Base-by-base conservation (phyloP, 2,888 invertebrate genomes). In the Lutraria lutraria region DNA sequence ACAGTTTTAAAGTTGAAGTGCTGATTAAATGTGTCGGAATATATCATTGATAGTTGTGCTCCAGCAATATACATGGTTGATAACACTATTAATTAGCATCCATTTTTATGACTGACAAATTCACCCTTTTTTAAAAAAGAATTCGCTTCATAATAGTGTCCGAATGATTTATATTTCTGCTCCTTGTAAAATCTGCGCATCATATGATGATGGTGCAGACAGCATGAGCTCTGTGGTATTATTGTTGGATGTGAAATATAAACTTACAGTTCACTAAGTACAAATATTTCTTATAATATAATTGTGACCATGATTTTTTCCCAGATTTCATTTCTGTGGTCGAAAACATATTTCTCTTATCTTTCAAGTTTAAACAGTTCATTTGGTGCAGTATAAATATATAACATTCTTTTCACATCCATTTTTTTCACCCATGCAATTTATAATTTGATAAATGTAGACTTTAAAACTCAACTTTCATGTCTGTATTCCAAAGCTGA, bases 401-500 rank as follows among this genome's bases (percentile, higher is more conserved):
- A 68, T 25, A 68, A 25, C 63, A 68, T 68, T 25, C 25, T 68
- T 68, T 68, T 68, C 25, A n/a, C 25, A 68, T 68, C 63, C n/a
- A 68, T n/a, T 68, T n/a, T 68, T 68, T 25, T 25, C 63, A 68
- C n/a, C 63, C 63, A 21, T 68, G 25, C 25, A 68, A 68, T 68
- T 68, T 68, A 68, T 68, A 68, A 68, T 25, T 68, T 68, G 63
- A 68, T 68, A 68, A 68, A 68, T 68, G 25, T 25, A 68, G n/a
- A 68, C 63, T 68, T n/a, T n/a, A 68, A 12, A 25, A 25, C 63
- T 68, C 25, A 25, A n/a, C 25, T 68, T 68, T 25, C 63, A 12
- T 68, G 63, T 68, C 63, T 68, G 63, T 68, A 68, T 68, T 68
- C 13, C 63, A 68, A 1, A 25, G 63, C n/a, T 68, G 63, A 68